Evolutionary conservation across 1,140 invertebrate genomes (phyloP), one percentile per base, ranked within the genome.

Genomic region (Zophobas morio): DNA sequence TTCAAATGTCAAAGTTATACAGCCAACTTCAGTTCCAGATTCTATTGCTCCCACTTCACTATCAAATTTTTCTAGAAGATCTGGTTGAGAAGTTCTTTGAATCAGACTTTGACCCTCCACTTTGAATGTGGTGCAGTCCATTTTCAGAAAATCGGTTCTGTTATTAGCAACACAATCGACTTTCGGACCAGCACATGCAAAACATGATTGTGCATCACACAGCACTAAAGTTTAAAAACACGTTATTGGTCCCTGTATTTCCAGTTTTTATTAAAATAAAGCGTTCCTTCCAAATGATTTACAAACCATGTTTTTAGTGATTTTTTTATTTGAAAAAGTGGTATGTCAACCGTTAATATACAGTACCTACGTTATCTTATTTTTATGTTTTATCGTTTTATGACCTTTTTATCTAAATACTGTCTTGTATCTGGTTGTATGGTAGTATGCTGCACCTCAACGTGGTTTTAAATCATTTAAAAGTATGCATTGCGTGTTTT

Each of bases 61-160:
- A 20, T 66, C 60, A 32, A 66, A 66, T 40, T 32, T 40, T 66
- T 66, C 60, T 20, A 66, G 33, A 40, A 66, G 39, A 42, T 40
- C 35, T 20, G 20, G 1, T 6, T 66, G 8, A 20, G 60, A 40
- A 1, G 37, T 42, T 8, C 60, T 34, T 33, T 36, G n/a, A 40
- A 42, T 33, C 20, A 66, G 32, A 42, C 37, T 66, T 32, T 66
- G 20, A 0, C 60, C 60, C 1, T 66, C 60, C 6, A 66, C 60
- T 2, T 40, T 66, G 39, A 66, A 66, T 2, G 60, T 42, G 37
- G 1, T 42, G 39, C 60, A 66, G 33, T 66, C 60, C 60, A 66
- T 66, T 66, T 66, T 66, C n/a, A 66, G 20, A 66, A 66, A 66
- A 36, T 66, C 60, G 6, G 37, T 32, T 42, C 60, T 1, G 40